Base-by-base conservation (phyloP, 2,888 invertebrate species). In the Hypomecis atomaria region DNA sequence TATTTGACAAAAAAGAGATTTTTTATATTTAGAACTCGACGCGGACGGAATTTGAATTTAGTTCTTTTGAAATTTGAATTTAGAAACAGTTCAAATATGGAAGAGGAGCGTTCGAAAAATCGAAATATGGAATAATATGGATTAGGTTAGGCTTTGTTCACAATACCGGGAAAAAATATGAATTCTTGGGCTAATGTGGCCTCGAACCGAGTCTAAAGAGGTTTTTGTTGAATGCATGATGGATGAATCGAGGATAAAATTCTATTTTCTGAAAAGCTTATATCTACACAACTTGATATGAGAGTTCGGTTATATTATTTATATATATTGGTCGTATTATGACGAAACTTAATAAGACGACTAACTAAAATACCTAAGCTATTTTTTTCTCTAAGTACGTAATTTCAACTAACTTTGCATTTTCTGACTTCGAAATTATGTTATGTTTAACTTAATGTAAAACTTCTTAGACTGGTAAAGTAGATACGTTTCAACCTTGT, bases 11-110 rank as follows among this genome's bases (percentile, higher is more conserved):
- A 92, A 91, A 91, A 87, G 84, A 85, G 80, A 60, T 64, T 78
- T 72, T 90, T 89, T 90, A 91, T 87, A 92, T 91, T 91, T 91
- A 89, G 91, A 91, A 88, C 88, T 79, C 85, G 85, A 87, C 88
- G 89, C 86, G 84, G 81, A 73, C 82, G 81, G 90, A 88, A 90
- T 90, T 84, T 86, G 86, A 88, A 89, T 89, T 86, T 85, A 78
- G 81, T 86, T 90, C 89, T 90, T 90, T 91, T 89, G 85, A 90
- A 63, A 63, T 60, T 57, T 57, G 66, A 63, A 89, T 86, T 88
- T 85, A 82, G 88, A 87, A 90, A 88, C 86, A 75, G 83, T 87
- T 80, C 83, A 71, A 85, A 88, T 86, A 87, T 85, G 86, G 87
- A 87, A 85, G 79, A 73, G 76, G 72, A 73, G 79, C 81, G 82